These are phyloP conservation scores for Hyles euphorbiae DNA, from an alignment of 1,140 invertebrate genomes.

Conservation along the genomic window DNA sequence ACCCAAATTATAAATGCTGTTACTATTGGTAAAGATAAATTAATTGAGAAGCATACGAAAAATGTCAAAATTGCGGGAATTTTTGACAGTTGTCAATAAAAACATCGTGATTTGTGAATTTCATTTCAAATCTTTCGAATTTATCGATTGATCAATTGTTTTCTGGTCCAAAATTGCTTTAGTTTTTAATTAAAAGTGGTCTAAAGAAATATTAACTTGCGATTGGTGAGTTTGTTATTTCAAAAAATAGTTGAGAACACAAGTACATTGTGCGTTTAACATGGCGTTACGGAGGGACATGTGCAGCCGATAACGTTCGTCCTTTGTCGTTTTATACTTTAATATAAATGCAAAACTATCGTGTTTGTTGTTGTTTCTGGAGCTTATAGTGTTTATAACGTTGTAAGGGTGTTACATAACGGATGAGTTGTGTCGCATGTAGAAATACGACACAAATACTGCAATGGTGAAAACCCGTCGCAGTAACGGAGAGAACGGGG, in stretches of 20 bases:
- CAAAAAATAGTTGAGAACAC: conserved; percentile 36
- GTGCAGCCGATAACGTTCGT: conserved; percentile 62
- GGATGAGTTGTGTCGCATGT: conserved; percentile 44
- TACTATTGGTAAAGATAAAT: too few relatives aligned
- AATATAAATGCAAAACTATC: conserved; percentile 34
- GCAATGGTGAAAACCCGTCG: conserved; percentile 75
- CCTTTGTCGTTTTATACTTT: conserved; percentile 54
- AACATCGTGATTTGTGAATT: conserved; percentile 56
- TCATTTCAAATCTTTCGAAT: conserved; percentile 30
- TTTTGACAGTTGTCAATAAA: conserved; percentile 74
- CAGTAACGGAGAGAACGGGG: conserved; percentile 73
- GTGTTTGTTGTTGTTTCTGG: conserved; percentile 33
- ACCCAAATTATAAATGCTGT: too few relatives aligned
- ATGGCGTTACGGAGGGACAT: conserved; percentile 69
- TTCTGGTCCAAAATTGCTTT: conserved; percentile 10
- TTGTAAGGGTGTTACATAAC: conserved; percentile 50
- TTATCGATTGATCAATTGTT: conserved; percentile 29
- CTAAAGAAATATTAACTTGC: conserved; percentile 26
- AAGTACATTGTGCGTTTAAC: conserved; percentile 50
- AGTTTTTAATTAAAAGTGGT: conserved; percentile 8
- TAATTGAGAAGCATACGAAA: conserved; percentile 8
- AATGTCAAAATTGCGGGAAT: conserved; percentile 70
- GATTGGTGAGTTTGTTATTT: conserved; percentile 43
- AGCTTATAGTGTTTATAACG: conserved; percentile 33
- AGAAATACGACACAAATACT: conserved; percentile 49